Evolutionary conservation across 2,797 vertebrate genomes (phyloP), one percentile per base, ranked within the genome.

Genomic region (Monodelphis domestica): DNA sequence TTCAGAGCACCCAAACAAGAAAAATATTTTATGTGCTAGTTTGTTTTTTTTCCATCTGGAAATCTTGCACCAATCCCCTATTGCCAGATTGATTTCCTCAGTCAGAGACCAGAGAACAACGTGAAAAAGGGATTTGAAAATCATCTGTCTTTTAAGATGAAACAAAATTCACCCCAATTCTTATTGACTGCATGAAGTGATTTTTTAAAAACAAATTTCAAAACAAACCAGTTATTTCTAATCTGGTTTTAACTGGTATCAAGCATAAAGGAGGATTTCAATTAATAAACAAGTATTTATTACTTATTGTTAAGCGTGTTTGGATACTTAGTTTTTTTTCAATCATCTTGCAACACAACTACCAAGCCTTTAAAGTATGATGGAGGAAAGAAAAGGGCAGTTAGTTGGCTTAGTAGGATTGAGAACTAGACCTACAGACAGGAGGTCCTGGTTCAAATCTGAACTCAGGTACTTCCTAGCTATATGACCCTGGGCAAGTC

Each of bases 91-190:
- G 33, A 57, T 55, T 87, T 90, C 54, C 89, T 91, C 57, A 89
- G 51, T 59, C 92, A 90, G 70, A 91, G 90, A 70, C 38, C 50
- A 55, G 1, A 53, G 33, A 52, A 14, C n/a, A 0, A 28, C 59
- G 45, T 89, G 53, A 52, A 93, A 89, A 92, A 50, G n/a, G 6
- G 5, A 53, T 78, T 12, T 89, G 51, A 38, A 57, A 70, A 33
- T 51, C 59, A 93, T 28, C 30, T 91, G 24, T 88, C 55, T 94
- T 93, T 70, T 91, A 96, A 93, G 91, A 45, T 12, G 87, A 53
- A 45, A n/a, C 89, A 45, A 57, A 91, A 94, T 28, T 55, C 33
- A 38, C 38, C 90, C 91, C 51, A 45, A 30, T 53, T n/a, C 50
- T 56, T 29, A 95, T 12, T 70, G 70, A 93, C 59, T 51, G 45